Evolutionary conservation across 2,888 invertebrate genomes (phyloP), one percentile per base, ranked within the genome.

Genomic region (Bhutanitis thaidina): DNA sequence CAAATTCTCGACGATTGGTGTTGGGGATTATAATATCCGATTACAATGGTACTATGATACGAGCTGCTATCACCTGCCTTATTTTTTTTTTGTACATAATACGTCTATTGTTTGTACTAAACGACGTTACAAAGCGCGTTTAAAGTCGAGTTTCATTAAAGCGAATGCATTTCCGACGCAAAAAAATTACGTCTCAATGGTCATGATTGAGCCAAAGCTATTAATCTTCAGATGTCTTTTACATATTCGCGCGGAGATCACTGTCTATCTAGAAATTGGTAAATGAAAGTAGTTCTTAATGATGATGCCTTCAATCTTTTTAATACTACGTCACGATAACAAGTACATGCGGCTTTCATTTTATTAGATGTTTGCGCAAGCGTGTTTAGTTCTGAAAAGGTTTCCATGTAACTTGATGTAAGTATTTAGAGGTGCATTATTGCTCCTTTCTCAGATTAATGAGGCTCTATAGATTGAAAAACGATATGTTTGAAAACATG

Each of bases 71-170:
- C 78, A 74, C 77, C 72, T 73, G 60, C 70, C 70, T 76, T 68
- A 66, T 79, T 77, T 77, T 76, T 68, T 67, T 79, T 77, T 77
- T 76, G 68, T 77, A 68, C 64, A 64, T 78, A 78, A 82, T 77
- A 77, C 75, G 61, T 64, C 85, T 71, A 87, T 87, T 87, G 86
- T 87, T 84, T 84, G 80, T 69, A 64, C 77, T 77, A 74, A 79
- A 69, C 64, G 74, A 78, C 74, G 78, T 74, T 70, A 72, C 68
- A 69, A 60, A 60, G 56, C 49, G 54, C 53, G 54, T 45, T 76
- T 74, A 75, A 67, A 60, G 62, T 49, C 40, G 43, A 46, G 67
- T 74, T 70, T 60, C 59, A 41, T 53, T 48, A 37, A 34, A 12
- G 59, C 66, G 65, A 58, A 52, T 14, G 49, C 54, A 43, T 53